Evolutionary conservation across 2,797 vertebrate genomes (phyloP).

Genomic region (Craterocephalus amniculus): DNA sequence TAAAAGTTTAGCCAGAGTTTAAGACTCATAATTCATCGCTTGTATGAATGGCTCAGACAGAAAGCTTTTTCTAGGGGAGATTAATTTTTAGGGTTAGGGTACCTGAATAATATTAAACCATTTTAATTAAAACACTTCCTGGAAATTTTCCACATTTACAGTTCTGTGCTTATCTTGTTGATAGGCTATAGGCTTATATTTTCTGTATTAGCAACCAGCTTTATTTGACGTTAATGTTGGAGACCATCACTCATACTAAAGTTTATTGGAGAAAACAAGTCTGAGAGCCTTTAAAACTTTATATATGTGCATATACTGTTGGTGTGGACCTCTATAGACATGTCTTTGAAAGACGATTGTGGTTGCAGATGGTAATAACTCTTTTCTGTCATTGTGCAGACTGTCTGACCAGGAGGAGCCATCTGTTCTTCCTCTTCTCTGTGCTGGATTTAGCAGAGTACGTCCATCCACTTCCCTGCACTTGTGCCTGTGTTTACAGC

Average conservation of each 20-base stretch:
- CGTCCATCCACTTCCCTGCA: slow-evolving; percentile 52
- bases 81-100: background rate
- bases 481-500: slow-evolving; percentile 28
- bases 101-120: background rate
- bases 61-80: background rate
- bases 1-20: background rate
- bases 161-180: background rate
- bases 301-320: background rate
- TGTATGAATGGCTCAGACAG: background rate
- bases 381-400: slow-evolving; percentile 77
- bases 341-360: slow-evolving; percentile 15
- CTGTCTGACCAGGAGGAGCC: slow-evolving; percentile 88
- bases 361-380: slow-evolving; percentile 29
- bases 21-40: background rate
- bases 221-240: background rate
- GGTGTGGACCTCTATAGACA: background rate
- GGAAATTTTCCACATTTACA: background rate
- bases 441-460: slow-evolving; percentile 94
- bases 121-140: background rate
- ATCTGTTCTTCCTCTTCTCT: slow-evolving; percentile 92
- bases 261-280: background rate
- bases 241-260: background rate
- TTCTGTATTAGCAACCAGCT: background rate
- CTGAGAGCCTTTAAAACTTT: background rate
- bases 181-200: background rate